These are phyloP conservation scores for Morpho helenor DNA, from an alignment of 2,888 invertebrate genomes.

Conservation along the genomic window DNA sequence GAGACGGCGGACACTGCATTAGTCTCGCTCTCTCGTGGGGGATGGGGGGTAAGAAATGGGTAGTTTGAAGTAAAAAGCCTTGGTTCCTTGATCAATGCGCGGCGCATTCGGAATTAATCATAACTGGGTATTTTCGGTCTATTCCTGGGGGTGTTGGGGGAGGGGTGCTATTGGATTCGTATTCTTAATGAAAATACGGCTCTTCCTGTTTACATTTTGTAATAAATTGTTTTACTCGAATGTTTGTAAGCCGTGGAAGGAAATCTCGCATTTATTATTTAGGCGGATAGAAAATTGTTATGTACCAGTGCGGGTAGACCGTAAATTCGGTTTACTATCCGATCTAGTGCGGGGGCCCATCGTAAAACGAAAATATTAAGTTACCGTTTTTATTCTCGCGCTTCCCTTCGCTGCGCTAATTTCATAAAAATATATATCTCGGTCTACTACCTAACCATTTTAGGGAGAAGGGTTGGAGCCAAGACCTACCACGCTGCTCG, in stretches of 20 bases:
- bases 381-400: constrained; percentile 5
- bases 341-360: constrained; percentile 21
- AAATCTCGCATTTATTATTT: constrained; percentile 30
- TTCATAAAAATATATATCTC: not conserved
- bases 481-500: too few species aligned
- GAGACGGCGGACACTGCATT: constrained; percentile 72
- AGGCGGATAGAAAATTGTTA: constrained; percentile 19
- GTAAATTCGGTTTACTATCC: constrained; percentile 24
- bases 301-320: constrained; percentile 6
- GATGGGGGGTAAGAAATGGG: constrained; percentile 60
- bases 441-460: not conserved
- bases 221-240: constrained; percentile 76
- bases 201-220: constrained; percentile 79
- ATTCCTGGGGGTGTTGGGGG: constrained; percentile 47
- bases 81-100: constrained; percentile 78
- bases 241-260: constrained; percentile 28
- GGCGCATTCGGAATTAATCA: constrained; percentile 79
- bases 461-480: too few species aligned
- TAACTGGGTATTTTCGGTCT: constrained; percentile 79
- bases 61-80: constrained; percentile 78
- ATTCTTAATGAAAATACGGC: constrained; percentile 78
- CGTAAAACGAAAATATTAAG: constrained; percentile 22
- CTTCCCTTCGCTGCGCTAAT: constrained; percentile 2
- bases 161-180: constrained; percentile 63
- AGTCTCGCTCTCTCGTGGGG: constrained; percentile 63